These are phyloP conservation scores for Gadopsis marmoratus DNA, from an alignment of 2,797 vertebrate species.

Conservation along the genomic window DNA sequence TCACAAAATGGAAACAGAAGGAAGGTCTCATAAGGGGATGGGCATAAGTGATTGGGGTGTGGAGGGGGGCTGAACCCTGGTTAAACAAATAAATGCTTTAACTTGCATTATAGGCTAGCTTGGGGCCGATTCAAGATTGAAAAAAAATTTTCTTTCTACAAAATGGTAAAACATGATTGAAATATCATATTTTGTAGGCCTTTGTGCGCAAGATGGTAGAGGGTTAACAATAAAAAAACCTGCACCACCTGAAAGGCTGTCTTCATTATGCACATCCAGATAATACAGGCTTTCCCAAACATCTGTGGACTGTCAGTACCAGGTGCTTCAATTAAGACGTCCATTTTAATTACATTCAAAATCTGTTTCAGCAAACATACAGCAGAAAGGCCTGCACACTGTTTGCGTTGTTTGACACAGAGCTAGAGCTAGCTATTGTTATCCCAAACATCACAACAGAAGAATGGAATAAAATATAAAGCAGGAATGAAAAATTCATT, in stretches of 20 bases:
- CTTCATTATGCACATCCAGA: background rate
- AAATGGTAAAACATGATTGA: background rate
- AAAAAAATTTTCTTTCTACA: background rate
- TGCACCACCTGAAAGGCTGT: background rate
- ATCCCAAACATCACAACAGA: background rate
- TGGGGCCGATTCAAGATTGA: background rate
- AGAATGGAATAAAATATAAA: background rate
- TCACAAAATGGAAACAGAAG: background rate
- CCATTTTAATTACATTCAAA: background rate
- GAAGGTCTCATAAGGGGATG: conserved; percentile 5
- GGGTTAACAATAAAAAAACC: background rate
- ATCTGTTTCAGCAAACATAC: background rate
- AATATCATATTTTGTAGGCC: background rate
- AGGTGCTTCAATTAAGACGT: background rate
- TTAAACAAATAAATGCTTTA: background rate
- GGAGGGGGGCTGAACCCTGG: background rate
- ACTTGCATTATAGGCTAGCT: background rate
- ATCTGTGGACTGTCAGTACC: background rate
- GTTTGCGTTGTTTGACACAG: background rate
- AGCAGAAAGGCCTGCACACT: conserved; percentile 1
- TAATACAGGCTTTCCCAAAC: background rate
- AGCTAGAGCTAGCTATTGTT: no score
- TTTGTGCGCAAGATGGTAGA: background rate
- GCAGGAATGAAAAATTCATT: background rate
- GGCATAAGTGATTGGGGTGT: background rate